phyloP scores from a whole-genome alignment of 2,113 vertebrate genomes.

The Elachura formosa region DNA sequence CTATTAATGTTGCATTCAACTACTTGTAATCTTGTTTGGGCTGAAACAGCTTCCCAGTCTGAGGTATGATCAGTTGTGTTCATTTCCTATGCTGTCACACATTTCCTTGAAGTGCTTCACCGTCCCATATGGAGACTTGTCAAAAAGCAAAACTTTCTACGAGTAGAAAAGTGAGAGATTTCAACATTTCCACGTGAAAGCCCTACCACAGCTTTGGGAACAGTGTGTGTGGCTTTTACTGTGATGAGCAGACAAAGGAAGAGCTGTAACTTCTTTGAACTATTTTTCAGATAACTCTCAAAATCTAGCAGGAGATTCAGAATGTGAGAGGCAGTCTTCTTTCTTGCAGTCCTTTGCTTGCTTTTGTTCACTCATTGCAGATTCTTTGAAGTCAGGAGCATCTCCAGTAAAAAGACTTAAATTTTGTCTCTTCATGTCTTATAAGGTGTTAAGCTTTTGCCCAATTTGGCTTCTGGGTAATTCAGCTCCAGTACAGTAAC shows the following conservation, averaged over 20 bases:
- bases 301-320: constrained; percentile 3
- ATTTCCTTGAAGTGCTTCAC: constrained; percentile 7
- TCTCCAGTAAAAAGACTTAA: not conserved
- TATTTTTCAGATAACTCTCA: not conserved
- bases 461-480: not conserved
- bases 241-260: not conserved
- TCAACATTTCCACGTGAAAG: not conserved
- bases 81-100: not conserved
- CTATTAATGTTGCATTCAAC: not conserved
- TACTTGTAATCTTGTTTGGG: constrained; percentile 3
- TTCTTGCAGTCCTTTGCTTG: not conserved
- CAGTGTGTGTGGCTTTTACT: not conserved
- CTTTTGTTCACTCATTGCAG: not conserved
- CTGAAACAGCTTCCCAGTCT: not conserved
- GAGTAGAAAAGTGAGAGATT: not conserved
- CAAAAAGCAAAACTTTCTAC: not conserved
- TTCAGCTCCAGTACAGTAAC: not conserved
- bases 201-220: constrained; percentile 25
- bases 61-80: constrained; percentile 10
- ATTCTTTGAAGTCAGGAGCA: constrained; percentile 13
- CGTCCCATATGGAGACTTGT: not conserved
- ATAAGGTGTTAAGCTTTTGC: not conserved
- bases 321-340: not conserved
- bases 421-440: not conserved
- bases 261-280: constrained; percentile 31